Conservation (phyloP, 2,113 vertebrate genomes). For the Aspidoscelis tigris region DNA sequence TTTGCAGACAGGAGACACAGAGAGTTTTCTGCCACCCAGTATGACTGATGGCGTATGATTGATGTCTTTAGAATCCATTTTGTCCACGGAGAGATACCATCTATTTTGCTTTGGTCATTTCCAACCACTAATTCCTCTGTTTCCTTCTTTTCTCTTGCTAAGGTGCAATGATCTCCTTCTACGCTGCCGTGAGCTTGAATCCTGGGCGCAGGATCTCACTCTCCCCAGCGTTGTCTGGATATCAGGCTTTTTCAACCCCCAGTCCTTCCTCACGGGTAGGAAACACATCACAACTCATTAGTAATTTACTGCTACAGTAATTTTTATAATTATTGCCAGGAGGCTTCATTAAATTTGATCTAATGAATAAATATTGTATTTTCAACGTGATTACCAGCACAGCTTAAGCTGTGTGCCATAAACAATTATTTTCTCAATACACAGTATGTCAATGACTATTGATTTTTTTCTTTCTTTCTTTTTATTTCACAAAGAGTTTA, state of each 20-base stretch:
- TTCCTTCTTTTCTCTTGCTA: slow-evolving; percentile 59
- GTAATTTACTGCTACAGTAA: slow-evolving; percentile 99
- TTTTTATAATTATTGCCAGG: slow-evolving; percentile 99
- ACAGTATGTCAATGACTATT: slow-evolving; percentile 94
- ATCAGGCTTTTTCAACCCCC: slow-evolving; percentile 93
- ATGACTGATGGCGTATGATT: slow-evolving; percentile 1
- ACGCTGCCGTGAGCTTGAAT: slow-evolving; percentile 81
- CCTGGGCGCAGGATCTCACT: slow-evolving; percentile 85
- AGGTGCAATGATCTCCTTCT: slow-evolving; percentile 80
- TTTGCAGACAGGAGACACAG: background rate
- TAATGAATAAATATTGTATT: slow-evolving; percentile 99
- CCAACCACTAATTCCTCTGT: slow-evolving; percentile 40
- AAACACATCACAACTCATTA: slow-evolving; percentile 91
- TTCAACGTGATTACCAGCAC: slow-evolving; percentile 99
- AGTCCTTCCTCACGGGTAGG: slow-evolving; percentile 97
- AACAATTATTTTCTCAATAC: slow-evolving; percentile 99
- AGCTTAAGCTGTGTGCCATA: slow-evolving; percentile 99
- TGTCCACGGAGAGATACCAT: background rate
- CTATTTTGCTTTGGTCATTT: slow-evolving; percentile 38
- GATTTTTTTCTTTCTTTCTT: slow-evolving; percentile 85
- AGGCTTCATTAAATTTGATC: slow-evolving; percentile 99
- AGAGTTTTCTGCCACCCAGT: background rate
- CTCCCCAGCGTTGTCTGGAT: slow-evolving; percentile 90
- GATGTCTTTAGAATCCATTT: slow-evolving; percentile 18
- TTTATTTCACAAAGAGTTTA: slow-evolving; percentile 84